Conservation (phyloP, 1,140 invertebrate species). For the Diabrotica undecimpunctata region DNA sequence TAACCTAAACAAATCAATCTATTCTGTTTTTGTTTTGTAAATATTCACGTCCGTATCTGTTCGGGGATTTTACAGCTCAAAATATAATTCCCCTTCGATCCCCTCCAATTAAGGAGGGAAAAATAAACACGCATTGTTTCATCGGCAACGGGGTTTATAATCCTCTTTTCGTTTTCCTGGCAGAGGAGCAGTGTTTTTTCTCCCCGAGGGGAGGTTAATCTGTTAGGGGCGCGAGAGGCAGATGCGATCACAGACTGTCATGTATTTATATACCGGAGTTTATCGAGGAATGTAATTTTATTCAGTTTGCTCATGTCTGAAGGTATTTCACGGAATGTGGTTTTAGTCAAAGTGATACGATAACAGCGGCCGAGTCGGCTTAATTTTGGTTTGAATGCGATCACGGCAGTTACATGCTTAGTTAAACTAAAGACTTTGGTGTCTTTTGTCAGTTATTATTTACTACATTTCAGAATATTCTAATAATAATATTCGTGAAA, state of each 20-base stretch:
- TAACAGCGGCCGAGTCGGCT: too few relatives aligned
- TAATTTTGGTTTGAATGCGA: too few relatives aligned
- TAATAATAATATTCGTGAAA: too few relatives aligned
- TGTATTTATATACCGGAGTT: not conserved
- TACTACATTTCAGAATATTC: too few relatives aligned
- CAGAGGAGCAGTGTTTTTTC: conserved; percentile 3
- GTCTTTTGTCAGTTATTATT: too few relatives aligned
- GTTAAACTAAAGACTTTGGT: too few relatives aligned
- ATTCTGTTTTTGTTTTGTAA: not conserved
- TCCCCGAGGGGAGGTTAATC: conserved; percentile 10
- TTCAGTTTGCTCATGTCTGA: conserved; percentile 2
- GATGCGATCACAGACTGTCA: conserved; percentile 6
- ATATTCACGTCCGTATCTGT: not conserved
- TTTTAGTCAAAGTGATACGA: not conserved
- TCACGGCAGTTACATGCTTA: too few relatives aligned
- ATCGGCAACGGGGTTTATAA: conserved; percentile 15
- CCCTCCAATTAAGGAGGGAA: conserved; percentile 12
- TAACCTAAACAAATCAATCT: not conserved
- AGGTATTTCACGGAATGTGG: not conserved
- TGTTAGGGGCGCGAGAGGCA: not conserved
- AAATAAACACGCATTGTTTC: conserved; percentile 16
- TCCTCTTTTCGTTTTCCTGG: conserved; percentile 6
- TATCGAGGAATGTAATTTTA: not conserved
- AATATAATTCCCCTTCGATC: not conserved
- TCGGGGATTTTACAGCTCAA: not conserved